phyloP scores from a whole-genome alignment of 2,113 vertebrate genomes.

The Laticauda colubrina region DNA sequence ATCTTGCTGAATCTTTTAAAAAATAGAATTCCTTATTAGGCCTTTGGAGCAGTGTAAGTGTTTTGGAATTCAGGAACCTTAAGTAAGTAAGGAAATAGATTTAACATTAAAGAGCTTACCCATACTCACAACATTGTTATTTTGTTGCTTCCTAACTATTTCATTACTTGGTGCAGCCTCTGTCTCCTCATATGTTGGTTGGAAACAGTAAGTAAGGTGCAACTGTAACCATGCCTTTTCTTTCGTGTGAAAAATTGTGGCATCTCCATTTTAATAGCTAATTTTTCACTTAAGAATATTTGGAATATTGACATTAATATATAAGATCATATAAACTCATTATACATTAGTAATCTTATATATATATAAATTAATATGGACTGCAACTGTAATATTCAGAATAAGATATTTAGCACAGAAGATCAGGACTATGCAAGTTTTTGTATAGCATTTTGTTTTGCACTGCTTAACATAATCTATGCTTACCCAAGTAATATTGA shows the following conservation, averaged over 20 bases:
- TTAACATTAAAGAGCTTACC: neutral
- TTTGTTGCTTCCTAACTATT: neutral
- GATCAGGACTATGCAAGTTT: neutral
- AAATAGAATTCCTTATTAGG: neutral
- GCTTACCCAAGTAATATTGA: neutral
- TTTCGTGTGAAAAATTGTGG: neutral
- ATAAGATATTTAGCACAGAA: neutral
- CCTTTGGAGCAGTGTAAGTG: neutral
- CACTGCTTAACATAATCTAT: neutral
- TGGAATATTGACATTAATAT: neutral
- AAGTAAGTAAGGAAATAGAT: neutral
- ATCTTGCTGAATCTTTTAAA: conserved; percentile 20
- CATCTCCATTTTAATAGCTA: neutral
- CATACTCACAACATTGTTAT: neutral
- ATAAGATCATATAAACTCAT: too few species aligned
- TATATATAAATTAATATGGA: neutral
- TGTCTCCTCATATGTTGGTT: neutral
- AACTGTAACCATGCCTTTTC: too few species aligned
- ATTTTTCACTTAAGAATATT: neutral
- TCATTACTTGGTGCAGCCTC: neutral
- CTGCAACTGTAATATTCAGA: neutral
- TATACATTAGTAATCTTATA: neutral
- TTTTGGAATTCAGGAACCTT: neutral
- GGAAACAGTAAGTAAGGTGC: neutral
- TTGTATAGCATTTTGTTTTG: neutral